These are phyloP conservation scores for Luehdorfia chinensis DNA, from an alignment of 1,140 invertebrate genomes.

Conservation along the genomic window DNA sequence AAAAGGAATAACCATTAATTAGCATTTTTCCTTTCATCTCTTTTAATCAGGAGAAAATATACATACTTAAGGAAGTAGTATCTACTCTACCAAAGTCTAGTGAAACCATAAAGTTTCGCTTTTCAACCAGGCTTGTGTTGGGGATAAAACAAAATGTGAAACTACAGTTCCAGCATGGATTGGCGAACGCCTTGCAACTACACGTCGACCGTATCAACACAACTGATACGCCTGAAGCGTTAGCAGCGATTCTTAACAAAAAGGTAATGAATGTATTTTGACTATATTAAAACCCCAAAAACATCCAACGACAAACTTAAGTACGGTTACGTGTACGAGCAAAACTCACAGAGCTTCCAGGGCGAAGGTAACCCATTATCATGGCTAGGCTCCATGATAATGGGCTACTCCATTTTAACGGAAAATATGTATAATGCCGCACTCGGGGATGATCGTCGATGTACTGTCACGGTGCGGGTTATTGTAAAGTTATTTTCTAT, in stretches of 20 bases:
- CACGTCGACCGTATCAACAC: constrained; percentile 31
- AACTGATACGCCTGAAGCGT: constrained; percentile 26
- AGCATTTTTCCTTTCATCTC: no score
- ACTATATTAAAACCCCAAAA: no score
- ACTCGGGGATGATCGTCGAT: no score
- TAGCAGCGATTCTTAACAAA: constrained; percentile 33
- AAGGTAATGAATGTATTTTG: constrained; percentile 33
- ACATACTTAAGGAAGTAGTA: constrained; percentile 30
- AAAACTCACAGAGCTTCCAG: not conserved
- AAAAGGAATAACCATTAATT: no score
- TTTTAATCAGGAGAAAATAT: constrained; percentile 38
- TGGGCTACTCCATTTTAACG: no score
- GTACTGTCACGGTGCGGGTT: no score
- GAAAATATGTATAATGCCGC: no score
- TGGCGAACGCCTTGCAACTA: constrained; percentile 30
- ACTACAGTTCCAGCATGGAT: constrained; percentile 18
- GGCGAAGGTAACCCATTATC: no score
- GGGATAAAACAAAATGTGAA: constrained; percentile 19
- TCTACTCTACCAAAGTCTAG: constrained; percentile 35
- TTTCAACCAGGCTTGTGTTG: constrained; percentile 38
- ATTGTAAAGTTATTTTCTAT: no score
- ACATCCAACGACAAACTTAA: no score
- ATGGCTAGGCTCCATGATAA: no score
- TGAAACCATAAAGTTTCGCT: constrained; percentile 39
- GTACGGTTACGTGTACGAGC: not conserved